Evolutionary conservation across 2,113 vertebrate species (phyloP).

Genomic region (Leptobrachium ailaonicum): DNA sequence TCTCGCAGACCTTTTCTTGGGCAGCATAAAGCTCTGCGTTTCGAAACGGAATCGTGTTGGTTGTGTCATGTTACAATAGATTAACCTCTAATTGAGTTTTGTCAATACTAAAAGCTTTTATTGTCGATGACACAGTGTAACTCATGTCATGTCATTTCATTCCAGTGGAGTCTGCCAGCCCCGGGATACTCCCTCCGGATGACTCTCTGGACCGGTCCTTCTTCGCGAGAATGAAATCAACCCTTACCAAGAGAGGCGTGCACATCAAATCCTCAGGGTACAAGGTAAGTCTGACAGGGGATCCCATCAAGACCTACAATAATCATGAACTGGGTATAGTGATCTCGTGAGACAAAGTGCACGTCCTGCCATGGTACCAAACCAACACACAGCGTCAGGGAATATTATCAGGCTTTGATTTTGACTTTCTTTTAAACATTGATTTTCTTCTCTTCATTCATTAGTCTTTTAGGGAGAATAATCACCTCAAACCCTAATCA

Average conservation of each 20-base stretch:
- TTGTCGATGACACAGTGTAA: constrained; percentile 50
- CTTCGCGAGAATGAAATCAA: constrained; percentile 99
- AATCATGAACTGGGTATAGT: no score
- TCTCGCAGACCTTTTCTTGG: background rate
- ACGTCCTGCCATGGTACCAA: no score
- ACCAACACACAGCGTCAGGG: no score
- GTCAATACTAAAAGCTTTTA: background rate
- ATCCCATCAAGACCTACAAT: background rate
- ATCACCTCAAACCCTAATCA: background rate
- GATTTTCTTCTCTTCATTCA: background rate
- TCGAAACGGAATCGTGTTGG: background rate
- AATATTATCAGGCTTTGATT: no score
- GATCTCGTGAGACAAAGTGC: no score
- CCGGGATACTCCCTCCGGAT: constrained; percentile 87
- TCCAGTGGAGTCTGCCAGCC: constrained; percentile 91
- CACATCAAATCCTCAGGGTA: constrained; percentile 99
- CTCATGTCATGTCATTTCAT: constrained; percentile 59
- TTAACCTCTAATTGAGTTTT: background rate
- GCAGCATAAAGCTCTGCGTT: background rate
- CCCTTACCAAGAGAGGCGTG: constrained; percentile 95
- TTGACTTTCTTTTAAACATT: background rate
- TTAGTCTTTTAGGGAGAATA: background rate
- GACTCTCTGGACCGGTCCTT: constrained; percentile 93
- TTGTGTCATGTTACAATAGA: background rate
- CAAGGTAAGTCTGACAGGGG: constrained; percentile 77